Evolutionary conservation across 1,140 invertebrate genomes (phyloP).

Genomic region (Eufriesea mexicana): DNA sequence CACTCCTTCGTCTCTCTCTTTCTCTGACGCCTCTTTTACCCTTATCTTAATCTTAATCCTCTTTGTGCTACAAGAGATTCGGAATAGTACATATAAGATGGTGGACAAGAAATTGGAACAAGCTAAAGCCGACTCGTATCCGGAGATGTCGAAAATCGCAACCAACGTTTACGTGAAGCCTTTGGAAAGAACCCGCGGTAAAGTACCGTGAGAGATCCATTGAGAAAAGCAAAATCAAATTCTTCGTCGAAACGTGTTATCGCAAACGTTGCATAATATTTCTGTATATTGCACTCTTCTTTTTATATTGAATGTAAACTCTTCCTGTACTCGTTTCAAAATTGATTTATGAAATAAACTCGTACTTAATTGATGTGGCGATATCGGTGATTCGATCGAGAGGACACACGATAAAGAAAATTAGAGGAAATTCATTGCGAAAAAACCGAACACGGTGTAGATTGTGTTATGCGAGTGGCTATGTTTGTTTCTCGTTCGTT

Average conservation of each 20-base stretch:
- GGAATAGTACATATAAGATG: constrained; percentile 36
- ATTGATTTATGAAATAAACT: background rate
- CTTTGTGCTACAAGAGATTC: constrained; percentile 31
- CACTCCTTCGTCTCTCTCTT: too few relatives aligned
- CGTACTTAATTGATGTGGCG: background rate
- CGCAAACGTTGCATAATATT: too few relatives aligned
- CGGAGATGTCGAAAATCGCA: constrained; percentile 51
- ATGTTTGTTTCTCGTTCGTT: constrained; percentile 34
- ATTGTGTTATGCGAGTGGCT: constrained; percentile 4
- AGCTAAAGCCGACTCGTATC: constrained; percentile 55
- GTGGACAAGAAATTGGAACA: constrained; percentile 56
- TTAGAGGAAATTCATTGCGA: background rate
- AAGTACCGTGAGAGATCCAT: constrained; percentile 56
- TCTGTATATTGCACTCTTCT: too few relatives aligned
- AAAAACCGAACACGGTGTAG: background rate
- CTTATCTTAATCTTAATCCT: background rate
- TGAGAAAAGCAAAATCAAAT: background rate
- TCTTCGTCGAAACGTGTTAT: background rate
- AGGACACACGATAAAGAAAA: background rate
- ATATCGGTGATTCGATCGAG: background rate
- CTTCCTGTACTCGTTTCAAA: background rate
- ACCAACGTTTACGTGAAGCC: constrained; percentile 51
- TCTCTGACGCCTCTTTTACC: too few relatives aligned
- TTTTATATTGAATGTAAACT: background rate
- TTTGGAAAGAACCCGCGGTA: constrained; percentile 55